Base-by-base conservation (phyloP, 1,140 invertebrate genomes). In the Paramacrobiotus metropolitanus region DNA sequence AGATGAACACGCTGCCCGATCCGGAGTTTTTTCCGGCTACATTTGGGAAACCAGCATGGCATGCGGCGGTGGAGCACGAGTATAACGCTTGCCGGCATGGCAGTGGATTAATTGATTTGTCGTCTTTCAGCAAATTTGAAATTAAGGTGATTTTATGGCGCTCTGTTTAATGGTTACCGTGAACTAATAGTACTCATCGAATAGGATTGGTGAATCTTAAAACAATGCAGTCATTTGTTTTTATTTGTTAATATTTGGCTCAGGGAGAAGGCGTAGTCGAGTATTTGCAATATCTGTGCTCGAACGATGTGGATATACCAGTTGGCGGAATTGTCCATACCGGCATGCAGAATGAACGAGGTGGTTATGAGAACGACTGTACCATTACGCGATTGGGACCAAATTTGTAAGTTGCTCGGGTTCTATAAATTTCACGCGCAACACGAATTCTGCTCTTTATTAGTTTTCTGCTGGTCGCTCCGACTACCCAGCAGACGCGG, bases 351-450 rank as follows among this genome's bases (percentile, higher is more conserved):
- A 97, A 97, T 74, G 75, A 81, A 66, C 75, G 79, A 15, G 94
- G 94, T 20, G 94, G 94, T 21, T 97, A 96, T 73, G 92, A 97
- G 75, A 97, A 96, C 72, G 94, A 99, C 75, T 96, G 91, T 74
- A 94, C 87, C 66, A 74, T 98, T 59, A 87, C 87, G 1, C 77
- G 92, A 62, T 78, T 95, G 29, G 79, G 84, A 0, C 79, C 84
- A 61, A 88, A 92, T 73, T 83, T 87, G 89, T 95, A 75, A 79
- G 81, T 77, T 4, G n/a, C 28, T 20, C 9, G 2, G 29, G 29
- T 2, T 28, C n/a, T 2, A 20, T 59, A 2, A 31, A 2, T 24
- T 21, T 2, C 30, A 31, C 20, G 21, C 31, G n/a, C 2, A 21
- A 20, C 21, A 18, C 34, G 29, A 61, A 18, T n/a, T 20, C 2